These are phyloP conservation scores for Xestia ashworthii DNA, from an alignment of 2,888 invertebrate species.

Conservation along the genomic window DNA sequence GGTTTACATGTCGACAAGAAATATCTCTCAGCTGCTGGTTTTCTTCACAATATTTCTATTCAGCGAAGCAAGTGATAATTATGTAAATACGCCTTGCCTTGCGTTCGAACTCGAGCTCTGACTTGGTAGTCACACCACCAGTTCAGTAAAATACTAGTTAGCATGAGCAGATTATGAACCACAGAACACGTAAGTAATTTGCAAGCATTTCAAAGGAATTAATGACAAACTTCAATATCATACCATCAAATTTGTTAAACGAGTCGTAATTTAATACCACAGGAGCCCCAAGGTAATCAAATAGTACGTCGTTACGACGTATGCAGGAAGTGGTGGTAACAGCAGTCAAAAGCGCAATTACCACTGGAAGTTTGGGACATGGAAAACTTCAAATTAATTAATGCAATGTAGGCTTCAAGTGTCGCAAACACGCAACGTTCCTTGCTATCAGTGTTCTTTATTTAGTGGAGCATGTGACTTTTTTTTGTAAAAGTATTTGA, in stretches of 20 bases:
- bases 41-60: too few species aligned
- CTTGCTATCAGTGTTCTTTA: slow-evolving; percentile 29
- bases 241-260: slow-evolving; percentile 64
- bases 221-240: slow-evolving; percentile 58
- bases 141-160: background rate
- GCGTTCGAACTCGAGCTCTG: too few species aligned
- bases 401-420: slow-evolving; percentile 77
- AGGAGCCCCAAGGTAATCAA: slow-evolving; percentile 66
- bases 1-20: too few species aligned
- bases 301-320: slow-evolving; percentile 65
- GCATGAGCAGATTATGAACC: slow-evolving; percentile 13
- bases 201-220: slow-evolving; percentile 53
- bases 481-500: slow-evolving; percentile 2
- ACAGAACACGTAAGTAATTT: slow-evolving; percentile 40
- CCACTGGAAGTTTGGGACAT: slow-evolving; percentile 77
- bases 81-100: too few species aligned
- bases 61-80: too few species aligned
- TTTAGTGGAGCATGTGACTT: slow-evolving; percentile 14
- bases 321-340: slow-evolving; percentile 67
- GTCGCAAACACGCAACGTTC: slow-evolving; percentile 78
- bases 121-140: too few species aligned
- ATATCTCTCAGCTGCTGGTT: too few species aligned
- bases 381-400: slow-evolving; percentile 85
- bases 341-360: slow-evolving; percentile 81
- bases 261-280: slow-evolving; percentile 59